Conservation (phyloP, 92 coral and sea anemone species). For the Porites evermanni region DNA sequence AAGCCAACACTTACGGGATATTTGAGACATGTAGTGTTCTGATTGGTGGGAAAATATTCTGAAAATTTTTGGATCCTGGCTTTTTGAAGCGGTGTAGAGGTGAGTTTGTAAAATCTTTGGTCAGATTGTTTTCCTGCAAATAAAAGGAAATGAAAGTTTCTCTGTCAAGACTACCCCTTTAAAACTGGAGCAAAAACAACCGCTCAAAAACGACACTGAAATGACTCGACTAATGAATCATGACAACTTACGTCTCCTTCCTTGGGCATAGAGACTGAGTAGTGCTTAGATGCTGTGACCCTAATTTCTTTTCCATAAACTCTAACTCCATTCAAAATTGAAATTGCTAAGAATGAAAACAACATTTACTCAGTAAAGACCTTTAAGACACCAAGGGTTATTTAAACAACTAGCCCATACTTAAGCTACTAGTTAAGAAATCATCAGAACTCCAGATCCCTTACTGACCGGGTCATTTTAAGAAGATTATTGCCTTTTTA, state of each 20-base stretch:
- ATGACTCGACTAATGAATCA: neutral
- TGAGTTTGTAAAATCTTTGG: conserved; percentile 93
- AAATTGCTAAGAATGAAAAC: conserved; percentile 72
- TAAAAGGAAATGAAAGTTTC: neutral
- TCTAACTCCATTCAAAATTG: conserved; percentile 83
- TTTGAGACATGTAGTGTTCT: conserved; percentile 94
- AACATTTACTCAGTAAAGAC: neutral
- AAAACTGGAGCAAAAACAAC: no score
- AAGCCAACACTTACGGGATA: conserved; percentile 81
- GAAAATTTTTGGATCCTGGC: conserved; percentile 99
- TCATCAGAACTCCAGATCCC: no score
- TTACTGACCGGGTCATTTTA: no score
- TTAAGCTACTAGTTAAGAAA: no score
- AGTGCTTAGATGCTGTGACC: conserved; percentile 93
- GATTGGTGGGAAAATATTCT: conserved; percentile 98
- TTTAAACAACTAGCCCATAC: no score
- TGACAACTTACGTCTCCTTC: conserved; percentile 85
- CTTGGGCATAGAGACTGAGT: conserved; percentile 88
- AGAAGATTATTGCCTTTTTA: no score
- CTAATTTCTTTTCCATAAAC: conserved; percentile 93
- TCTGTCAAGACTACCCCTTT: neutral
- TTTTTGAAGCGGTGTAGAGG: conserved; percentile 96
- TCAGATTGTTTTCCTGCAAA: conserved; percentile 93
- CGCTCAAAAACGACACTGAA: neutral
- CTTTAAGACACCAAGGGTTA: no score